phyloP scores from a whole-genome alignment of 2,113 vertebrate species.

The Ochotona curzoniae region DNA sequence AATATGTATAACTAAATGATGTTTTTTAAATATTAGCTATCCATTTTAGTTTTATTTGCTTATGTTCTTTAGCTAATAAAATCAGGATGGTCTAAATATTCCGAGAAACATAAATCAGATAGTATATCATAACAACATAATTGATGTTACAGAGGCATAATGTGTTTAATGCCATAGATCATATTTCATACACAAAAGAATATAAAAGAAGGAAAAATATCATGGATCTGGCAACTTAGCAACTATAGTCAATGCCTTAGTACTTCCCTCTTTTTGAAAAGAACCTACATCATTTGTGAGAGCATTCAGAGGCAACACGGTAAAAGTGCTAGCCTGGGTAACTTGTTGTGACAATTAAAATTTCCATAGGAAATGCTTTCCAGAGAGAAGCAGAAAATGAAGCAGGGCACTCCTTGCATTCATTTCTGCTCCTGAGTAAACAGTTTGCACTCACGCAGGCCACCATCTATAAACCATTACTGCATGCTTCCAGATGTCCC shows the following conservation, averaged over 20 bases:
- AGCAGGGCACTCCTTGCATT: background rate
- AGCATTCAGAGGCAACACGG: background rate
- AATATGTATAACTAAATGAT: background rate
- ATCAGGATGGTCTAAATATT: background rate
- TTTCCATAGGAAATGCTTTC: background rate
- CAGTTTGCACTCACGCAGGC: background rate
- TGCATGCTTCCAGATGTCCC: constrained; percentile 8
- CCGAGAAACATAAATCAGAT: constrained; percentile 13
- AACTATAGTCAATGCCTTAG: background rate
- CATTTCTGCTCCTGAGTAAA: background rate
- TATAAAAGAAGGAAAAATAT: background rate
- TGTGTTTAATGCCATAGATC: background rate
- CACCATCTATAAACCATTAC: background rate
- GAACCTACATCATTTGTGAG: background rate
- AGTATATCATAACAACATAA: background rate
- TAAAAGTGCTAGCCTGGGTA: background rate
- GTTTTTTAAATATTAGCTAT: background rate
- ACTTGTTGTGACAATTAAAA: background rate
- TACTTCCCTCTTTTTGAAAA: constrained; percentile 41
- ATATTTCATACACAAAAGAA: background rate
- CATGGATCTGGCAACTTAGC: background rate
- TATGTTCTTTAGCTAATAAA: constrained; percentile 14
- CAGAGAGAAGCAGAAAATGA: background rate
- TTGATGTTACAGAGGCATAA: background rate
- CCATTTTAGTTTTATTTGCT: background rate